Conservation (phyloP, 1,140 invertebrate genomes). For the Metopolophium dirhodum region DNA sequence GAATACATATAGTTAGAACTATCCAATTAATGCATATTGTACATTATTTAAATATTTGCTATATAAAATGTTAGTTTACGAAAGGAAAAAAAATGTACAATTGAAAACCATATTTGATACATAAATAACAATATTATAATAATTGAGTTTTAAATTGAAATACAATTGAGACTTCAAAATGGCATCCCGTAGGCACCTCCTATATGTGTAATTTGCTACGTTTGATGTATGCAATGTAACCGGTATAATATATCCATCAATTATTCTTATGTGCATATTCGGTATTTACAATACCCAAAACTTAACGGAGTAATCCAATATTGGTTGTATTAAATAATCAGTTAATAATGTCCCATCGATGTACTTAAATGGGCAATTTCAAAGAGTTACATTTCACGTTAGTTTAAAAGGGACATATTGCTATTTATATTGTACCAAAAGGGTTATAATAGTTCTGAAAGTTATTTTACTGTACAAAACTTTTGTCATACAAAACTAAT, state of each 20-base stretch:
- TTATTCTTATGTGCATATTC: background rate
- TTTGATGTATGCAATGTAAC: background rate
- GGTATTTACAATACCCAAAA: background rate
- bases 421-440: background rate
- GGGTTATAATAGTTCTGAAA: slow-evolving; percentile 25
- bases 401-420: background rate
- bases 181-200: no score
- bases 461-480: background rate
- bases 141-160: background rate
- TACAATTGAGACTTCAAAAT: background rate
- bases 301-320: background rate
- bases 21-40: background rate
- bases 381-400: background rate
- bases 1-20: background rate
- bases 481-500: background rate
- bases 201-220: background rate
- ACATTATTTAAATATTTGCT: background rate
- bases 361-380: background rate
- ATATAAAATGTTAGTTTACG: background rate
- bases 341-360: background rate
- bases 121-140: no score
- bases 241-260: background rate
- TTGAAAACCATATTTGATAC: background rate
- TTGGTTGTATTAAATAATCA: background rate
- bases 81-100: background rate